phyloP scores from a whole-genome alignment of 2,797 vertebrate species.

The Xiphophorus birchmanni region DNA sequence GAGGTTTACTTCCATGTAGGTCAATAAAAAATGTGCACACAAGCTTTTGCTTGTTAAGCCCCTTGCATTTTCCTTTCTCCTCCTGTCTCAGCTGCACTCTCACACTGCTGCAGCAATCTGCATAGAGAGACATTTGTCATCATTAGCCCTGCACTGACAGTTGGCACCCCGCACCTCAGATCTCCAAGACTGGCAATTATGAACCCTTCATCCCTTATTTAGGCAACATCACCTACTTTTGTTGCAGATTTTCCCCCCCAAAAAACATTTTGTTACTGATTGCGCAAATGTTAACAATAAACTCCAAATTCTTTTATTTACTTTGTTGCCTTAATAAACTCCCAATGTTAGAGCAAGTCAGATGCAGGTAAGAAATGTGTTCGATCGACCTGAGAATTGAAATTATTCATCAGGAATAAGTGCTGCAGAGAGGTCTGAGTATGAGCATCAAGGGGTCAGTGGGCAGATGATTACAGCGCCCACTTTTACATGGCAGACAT shows the following conservation, averaged over 20 bases:
- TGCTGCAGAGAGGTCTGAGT: constrained; percentile 55
- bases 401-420: constrained; percentile 58
- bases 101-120: constrained; percentile 87
- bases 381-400: constrained; percentile 69
- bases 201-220: constrained; percentile 89
- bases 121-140: constrained; percentile 99
- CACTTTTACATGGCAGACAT: constrained; percentile 75
- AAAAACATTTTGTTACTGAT: constrained; percentile 77
- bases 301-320: constrained; percentile 27
- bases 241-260: constrained; percentile 67
- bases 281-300: constrained; percentile 47
- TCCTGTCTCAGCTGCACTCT: constrained; percentile 80
- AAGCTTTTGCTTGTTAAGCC: constrained; percentile 65
- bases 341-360: constrained; percentile 40
- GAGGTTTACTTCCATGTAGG: constrained; percentile 68
- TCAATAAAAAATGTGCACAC: constrained; percentile 71
- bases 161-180: constrained; percentile 96
- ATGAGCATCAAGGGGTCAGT: constrained; percentile 81
- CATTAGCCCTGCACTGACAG: constrained; percentile 99
- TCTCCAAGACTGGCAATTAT: constrained; percentile 93
- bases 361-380: constrained; percentile 29
- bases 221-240: constrained; percentile 85
- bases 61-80: constrained; percentile 60
- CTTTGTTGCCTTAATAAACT: constrained; percentile 44
- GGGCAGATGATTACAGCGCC: constrained; percentile 84